Percentiles rank a stretch among this genome's conserved stretches.
Conservation (phyloP, 1,140 invertebrate species). For the Drosophila nikananu region DNA sequence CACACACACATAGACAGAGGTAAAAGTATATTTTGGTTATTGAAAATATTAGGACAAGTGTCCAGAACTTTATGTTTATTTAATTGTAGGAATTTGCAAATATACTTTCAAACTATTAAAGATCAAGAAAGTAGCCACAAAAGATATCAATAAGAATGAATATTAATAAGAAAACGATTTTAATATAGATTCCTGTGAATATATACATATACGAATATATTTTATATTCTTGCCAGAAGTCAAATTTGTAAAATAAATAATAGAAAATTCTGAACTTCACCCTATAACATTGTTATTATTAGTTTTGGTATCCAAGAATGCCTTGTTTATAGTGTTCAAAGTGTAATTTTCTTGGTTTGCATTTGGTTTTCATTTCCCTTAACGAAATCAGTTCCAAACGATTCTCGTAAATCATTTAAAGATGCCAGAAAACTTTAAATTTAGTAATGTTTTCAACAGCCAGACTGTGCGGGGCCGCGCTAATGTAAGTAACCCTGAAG, state of each 20-base stretch:
- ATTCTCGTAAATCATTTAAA: neutral
- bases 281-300: neutral
- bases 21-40: slow-evolving; percentile 39
- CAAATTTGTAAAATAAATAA: neutral
- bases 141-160: no score
- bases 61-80: slow-evolving; percentile 76
- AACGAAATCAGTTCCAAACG: neutral
- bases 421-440: slow-evolving; percentile 53
- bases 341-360: neutral
- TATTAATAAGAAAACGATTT: neutral
- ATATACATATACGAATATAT: no score
- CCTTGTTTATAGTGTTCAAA: neutral
- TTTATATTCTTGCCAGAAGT: neutral
- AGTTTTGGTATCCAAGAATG: neutral
- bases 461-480: slow-evolving; percentile 64
- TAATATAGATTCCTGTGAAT: neutral
- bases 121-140: neutral
- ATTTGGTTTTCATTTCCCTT: neutral
- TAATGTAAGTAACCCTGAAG: slow-evolving; percentile 46
- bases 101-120: neutral
- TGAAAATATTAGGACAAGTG: slow-evolving; percentile 72
- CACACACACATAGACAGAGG: neutral
- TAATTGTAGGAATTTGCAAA: slow-evolving; percentile 43
- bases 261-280: no score
- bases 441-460: slow-evolving; percentile 50